Base-by-base conservation (phyloP, 2,113 vertebrate species). In the Alligator sinensis region DNA sequence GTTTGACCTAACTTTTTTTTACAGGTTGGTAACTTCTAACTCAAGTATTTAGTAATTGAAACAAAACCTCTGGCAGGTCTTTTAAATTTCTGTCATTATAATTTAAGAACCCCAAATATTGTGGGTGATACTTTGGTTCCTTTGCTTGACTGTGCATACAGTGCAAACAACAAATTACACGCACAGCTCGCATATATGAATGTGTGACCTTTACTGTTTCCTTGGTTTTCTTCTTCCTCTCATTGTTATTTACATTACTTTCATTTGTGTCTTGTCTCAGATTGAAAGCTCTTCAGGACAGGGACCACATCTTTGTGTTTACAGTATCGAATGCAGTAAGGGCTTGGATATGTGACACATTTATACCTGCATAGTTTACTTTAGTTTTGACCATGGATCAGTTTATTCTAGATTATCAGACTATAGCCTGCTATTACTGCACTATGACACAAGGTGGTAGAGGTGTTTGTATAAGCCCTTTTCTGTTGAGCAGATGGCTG, bases 61-160 rank as follows among this genome's bases (percentile, higher is more conserved):
- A 86, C 75, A 54, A 70, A 47, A 30, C 27, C 25, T 17, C 9
- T 70, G 54, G 12, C 3, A 14, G 3, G 34, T 1, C 82, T 86
- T 92, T 88, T 84, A 90, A 84, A 68, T 9, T 34, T 90, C 0
- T 9, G 87, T 91, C 3, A 14, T 75, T 28, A 38, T 21, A 6
- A 82, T 28, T 1, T 1, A 0, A 22, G 4, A 11, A 82, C 2
- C 1, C 4, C n/a, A 2, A 84, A 62, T 4, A 1, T 0, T 76
- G 13, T n/a, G 6, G 77, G 5, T 34, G 38, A 17, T 14, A 91
- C 28, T n/a, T 61, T 77, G 70, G 34, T 77, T 12, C 2, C 25
- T 80, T 62, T 86, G 18, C 38, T 22, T 59, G 34, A 78, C 8
- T 77, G 80, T 86, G 54, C 4, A 58, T 11, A 5, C 60, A 60